Percentiles rank a stretch among this genome's conserved stretches.
These are phyloP conservation scores for Meloidogyne floridensis DNA, from an alignment of 1,140 invertebrate genomes.

Conservation along the genomic window DNA sequence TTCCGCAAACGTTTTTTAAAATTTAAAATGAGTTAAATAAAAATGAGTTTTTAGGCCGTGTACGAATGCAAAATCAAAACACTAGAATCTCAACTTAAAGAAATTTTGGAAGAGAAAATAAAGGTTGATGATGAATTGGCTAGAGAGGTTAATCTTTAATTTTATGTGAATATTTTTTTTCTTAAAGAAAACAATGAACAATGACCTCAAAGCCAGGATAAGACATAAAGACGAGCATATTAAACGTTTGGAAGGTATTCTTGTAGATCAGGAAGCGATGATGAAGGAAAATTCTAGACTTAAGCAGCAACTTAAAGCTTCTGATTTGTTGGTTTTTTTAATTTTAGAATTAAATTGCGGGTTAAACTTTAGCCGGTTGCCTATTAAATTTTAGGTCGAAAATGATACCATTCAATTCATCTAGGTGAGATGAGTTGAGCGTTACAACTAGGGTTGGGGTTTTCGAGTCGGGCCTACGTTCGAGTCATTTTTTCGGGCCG, in stretches of 20 bases:
- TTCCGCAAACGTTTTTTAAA: background rate
- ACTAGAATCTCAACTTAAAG: background rate
- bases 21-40: background rate
- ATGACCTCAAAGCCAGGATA: background rate
- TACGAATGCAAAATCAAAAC: background rate
- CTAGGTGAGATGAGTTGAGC: no score
- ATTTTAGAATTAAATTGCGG: background rate
- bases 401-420: no score
- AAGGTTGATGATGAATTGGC: background rate
- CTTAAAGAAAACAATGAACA: background rate
- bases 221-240: constrained; percentile 17
- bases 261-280: constrained; percentile 21
- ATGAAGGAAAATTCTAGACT: background rate
- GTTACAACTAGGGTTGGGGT: no score
- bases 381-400: no score
- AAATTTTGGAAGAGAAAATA: background rate
- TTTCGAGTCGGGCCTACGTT: no score
- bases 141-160: background rate
- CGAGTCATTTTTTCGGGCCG: no score
- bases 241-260: constrained; percentile 15
- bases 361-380: no score
- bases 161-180: background rate
- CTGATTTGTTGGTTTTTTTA: constrained; percentile 33
- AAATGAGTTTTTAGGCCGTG: background rate
- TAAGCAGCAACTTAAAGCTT: constrained; percentile 25